These are phyloP conservation scores for Mylabris sibirica DNA, from an alignment of 2,888 invertebrate genomes.

Conservation along the genomic window DNA sequence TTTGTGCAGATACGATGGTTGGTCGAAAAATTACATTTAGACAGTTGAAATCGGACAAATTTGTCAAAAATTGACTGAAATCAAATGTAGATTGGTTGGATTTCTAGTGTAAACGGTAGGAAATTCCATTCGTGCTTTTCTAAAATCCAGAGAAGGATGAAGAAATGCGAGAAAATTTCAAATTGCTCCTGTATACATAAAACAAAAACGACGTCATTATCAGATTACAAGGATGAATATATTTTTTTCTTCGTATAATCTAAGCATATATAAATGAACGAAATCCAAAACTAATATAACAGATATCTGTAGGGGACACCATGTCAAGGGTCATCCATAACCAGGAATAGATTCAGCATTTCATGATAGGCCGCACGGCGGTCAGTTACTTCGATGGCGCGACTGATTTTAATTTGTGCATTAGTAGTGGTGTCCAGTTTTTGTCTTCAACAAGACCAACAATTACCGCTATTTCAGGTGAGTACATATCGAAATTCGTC, in stretches of 20 bases:
- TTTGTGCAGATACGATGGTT: not conserved
- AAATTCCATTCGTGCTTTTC: not conserved
- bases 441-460: slow-evolving; percentile 19
- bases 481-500: not conserved
- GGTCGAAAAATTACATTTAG: not conserved
- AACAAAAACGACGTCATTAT: slow-evolving; percentile 24
- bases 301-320: slow-evolving; percentile 48
- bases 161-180: not conserved
- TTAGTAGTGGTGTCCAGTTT: slow-evolving; percentile 28
- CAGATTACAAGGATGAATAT: slow-evolving; percentile 32
- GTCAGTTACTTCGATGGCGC: slow-evolving; percentile 53
- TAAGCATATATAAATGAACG: slow-evolving; percentile 34
- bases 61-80: not conserved
- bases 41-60: not conserved
- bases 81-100: not conserved
- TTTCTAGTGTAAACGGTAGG: not conserved
- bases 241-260: slow-evolving; percentile 26
- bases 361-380: slow-evolving; percentile 50
- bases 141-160: not conserved
- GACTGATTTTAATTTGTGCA: slow-evolving; percentile 37
- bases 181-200: slow-evolving; percentile 15
- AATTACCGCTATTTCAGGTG: slow-evolving; percentile 2
- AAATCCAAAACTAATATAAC: slow-evolving; percentile 35
- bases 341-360: slow-evolving; percentile 56
- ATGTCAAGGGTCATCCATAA: slow-evolving; percentile 53